Evolutionary conservation across 1,140 invertebrate species (phyloP).

Genomic region (Eurytemora carolleeae): DNA sequence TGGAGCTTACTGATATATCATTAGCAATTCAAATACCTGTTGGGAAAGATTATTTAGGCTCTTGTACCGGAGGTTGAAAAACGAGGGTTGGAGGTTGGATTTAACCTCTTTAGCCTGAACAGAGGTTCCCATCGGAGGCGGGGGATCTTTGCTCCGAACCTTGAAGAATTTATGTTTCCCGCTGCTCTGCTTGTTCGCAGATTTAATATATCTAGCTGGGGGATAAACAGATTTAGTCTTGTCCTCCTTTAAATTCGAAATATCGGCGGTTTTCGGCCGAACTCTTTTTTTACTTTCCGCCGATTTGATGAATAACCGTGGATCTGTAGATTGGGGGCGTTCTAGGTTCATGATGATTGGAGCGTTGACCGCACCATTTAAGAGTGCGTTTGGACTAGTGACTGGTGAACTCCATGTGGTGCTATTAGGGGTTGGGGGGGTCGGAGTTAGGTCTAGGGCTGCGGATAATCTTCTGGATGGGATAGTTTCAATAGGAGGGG

Average conservation of each 20-base stretch:
- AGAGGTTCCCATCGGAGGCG: neutral
- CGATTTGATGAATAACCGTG: neutral
- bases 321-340: too few relatives aligned
- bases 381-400: constrained; percentile 3
- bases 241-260: neutral
- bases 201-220: neutral
- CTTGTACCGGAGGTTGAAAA: constrained; percentile 62
- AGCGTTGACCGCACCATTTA: constrained; percentile 8
- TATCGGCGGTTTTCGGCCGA: neutral
- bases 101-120: neutral
- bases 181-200: neutral
- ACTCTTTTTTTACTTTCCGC: neutral
- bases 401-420: neutral
- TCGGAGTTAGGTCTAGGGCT: neutral
- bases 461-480: constrained; percentile 39
- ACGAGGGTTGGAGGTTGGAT: constrained; percentile 40
- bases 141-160: neutral
- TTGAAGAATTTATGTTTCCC: constrained; percentile 12
- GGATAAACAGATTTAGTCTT: neutral
- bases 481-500: constrained; percentile 71
- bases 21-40: too few relatives aligned
- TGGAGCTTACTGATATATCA: too few relatives aligned
- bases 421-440: constrained; percentile 1
- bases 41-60: constrained; percentile 55
- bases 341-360: too few relatives aligned